Evolutionary conservation across 1,140 invertebrate species (phyloP).

Genomic region (Nilaparvata lugens): DNA sequence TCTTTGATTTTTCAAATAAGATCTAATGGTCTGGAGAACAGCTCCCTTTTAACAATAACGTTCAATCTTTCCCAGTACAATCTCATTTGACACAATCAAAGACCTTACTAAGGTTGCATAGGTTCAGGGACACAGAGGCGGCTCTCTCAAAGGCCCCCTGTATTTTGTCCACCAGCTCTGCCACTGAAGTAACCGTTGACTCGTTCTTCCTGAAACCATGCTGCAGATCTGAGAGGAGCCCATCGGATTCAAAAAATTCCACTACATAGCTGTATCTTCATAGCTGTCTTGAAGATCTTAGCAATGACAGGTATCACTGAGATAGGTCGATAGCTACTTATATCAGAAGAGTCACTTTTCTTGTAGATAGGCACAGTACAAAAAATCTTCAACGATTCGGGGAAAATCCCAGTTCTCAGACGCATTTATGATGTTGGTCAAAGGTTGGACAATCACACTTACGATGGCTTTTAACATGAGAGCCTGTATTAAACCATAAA

Average conservation of each 20-base stretch:
- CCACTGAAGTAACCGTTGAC: not conserved
- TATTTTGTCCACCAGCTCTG: not conserved
- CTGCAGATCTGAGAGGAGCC: not conserved
- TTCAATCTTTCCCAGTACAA: too few relatives aligned
- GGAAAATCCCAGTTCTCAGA: not conserved
- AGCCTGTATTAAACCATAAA: not conserved
- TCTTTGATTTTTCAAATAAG: not conserved
- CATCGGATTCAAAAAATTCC: not conserved
- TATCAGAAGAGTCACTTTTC: not conserved
- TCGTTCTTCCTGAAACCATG: conserved; percentile 1
- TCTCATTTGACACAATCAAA: not conserved
- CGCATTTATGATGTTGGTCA: not conserved
- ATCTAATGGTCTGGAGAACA: not conserved
- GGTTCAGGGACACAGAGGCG: not conserved
- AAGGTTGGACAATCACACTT: not conserved
- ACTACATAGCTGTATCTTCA: conserved; percentile 1
- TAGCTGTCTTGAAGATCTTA: not conserved
- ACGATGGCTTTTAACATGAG: not conserved
- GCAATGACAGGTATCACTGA: not conserved
- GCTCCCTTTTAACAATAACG: not conserved
- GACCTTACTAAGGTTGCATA: not conserved
- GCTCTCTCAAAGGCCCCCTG: not conserved
- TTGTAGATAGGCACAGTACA: not conserved
- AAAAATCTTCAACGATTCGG: not conserved
- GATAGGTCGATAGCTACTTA: not conserved